phyloP scores from a whole-genome alignment of 2,113 vertebrate species.

The Hymenochirus boettgeri region DNA sequence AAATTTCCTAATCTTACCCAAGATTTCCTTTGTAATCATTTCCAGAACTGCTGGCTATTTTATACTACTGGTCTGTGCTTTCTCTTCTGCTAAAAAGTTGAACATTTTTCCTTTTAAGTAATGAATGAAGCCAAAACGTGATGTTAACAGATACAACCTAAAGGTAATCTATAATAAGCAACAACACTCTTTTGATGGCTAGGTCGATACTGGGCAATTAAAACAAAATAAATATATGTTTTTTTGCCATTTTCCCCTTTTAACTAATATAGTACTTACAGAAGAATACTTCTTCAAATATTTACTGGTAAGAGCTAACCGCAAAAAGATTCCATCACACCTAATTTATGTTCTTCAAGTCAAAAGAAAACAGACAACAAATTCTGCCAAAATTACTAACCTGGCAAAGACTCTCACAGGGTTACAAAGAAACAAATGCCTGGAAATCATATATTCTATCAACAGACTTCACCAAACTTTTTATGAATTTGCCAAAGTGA shows the following conservation, averaged over 20 bases:
- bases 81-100: slow-evolving; percentile 45
- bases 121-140: slow-evolving; percentile 44
- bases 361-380: slow-evolving; percentile 3
- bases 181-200: too few relatives aligned
- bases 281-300: background rate
- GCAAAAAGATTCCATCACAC: slow-evolving; percentile 4
- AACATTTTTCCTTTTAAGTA: slow-evolving; percentile 41
- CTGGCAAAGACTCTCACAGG: slow-evolving; percentile 11
- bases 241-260: too few relatives aligned
- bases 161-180: slow-evolving; percentile 1
- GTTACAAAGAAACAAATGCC: slow-evolving; percentile 10
- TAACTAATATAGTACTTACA: too few relatives aligned
- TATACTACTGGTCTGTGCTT: slow-evolving; percentile 42
- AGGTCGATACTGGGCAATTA: too few relatives aligned
- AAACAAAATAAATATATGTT: too few relatives aligned
- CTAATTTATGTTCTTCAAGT: slow-evolving; percentile 1
- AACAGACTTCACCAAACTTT: slow-evolving; percentile 7
- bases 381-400: background rate
- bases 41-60: slow-evolving; percentile 47
- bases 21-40: slow-evolving; percentile 48
- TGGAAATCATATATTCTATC: slow-evolving; percentile 18
- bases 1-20: slow-evolving; percentile 46
- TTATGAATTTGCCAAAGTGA: slow-evolving; percentile 16
- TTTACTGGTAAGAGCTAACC: background rate
- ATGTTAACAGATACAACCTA: slow-evolving; percentile 48